Evolutionary conservation across 2,888 invertebrate species (phyloP).

Genomic region (Phaonia tiefii): DNA sequence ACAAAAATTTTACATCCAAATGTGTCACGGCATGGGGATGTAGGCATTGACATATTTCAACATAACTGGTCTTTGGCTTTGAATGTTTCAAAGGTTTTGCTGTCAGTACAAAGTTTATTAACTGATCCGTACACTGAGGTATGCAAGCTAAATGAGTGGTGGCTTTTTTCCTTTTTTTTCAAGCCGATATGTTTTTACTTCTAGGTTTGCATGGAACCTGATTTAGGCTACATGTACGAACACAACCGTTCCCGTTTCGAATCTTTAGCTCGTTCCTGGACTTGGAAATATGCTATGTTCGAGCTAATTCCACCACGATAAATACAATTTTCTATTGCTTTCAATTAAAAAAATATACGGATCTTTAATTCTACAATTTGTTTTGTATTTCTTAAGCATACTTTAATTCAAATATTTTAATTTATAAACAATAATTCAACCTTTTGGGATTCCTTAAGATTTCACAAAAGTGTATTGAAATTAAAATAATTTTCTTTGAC

Average conservation of each 20-base stretch:
- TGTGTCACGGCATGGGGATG: conserved; percentile 96
- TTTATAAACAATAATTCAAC: conserved; percentile 19
- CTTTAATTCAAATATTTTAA: conserved; percentile 31
- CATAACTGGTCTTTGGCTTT: conserved; percentile 98
- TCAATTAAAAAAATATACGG: background rate
- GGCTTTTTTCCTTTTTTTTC: too few species aligned
- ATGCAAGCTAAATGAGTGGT: conserved; percentile 34
- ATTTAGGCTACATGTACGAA: conserved; percentile 89
- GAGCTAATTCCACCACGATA: conserved; percentile 82
- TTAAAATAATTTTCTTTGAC: conserved; percentile 25
- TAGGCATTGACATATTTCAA: conserved; percentile 96
- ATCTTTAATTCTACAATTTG: background rate
- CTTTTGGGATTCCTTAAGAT: conserved; percentile 45
- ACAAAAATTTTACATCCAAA: conserved; percentile 97
- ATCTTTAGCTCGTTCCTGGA: conserved; percentile 91
- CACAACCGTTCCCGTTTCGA: conserved; percentile 88
- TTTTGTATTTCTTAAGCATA: conserved; percentile 31
- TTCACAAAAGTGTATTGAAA: conserved; percentile 36
- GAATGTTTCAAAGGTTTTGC: conserved; percentile 93
- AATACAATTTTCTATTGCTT: too few species aligned
- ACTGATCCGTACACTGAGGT: conserved; percentile 95
- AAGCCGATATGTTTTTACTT: conserved; percentile 29
- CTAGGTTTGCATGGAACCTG: conserved; percentile 95
- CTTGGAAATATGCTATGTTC: conserved; percentile 94
- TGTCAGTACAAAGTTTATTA: conserved; percentile 92